These are phyloP conservation scores for Oryzias curvinotus DNA, from an alignment of 2,113 vertebrate species.

Conservation along the genomic window DNA sequence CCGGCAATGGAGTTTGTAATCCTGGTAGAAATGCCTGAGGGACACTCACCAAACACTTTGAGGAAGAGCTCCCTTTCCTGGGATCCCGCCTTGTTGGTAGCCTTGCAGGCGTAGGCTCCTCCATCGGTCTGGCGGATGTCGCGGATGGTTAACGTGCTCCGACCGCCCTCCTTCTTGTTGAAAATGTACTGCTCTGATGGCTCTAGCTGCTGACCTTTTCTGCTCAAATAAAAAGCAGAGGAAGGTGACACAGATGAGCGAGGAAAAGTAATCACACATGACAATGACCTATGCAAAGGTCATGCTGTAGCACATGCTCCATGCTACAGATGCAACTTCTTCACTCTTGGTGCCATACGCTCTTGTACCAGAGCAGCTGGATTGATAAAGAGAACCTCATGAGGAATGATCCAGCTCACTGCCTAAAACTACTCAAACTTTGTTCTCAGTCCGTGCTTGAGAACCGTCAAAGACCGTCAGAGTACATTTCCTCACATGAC, in stretches of 20 bases:
- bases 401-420: no score
- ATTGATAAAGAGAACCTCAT: no score
- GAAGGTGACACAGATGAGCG: not conserved
- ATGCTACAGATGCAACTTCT: no score
- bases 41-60: constrained; percentile 94
- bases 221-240: constrained; percentile 49
- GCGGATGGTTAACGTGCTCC: constrained; percentile 85
- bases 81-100: constrained; percentile 92
- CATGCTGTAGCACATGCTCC: no score
- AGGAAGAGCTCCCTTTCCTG: constrained; percentile 89
- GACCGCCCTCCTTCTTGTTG: constrained; percentile 76
- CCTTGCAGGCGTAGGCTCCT: constrained; percentile 87
- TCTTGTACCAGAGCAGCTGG: no score
- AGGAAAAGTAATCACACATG: not conserved
- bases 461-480: not conserved
- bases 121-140: constrained; percentile 87
- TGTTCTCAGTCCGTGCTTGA: not conserved
- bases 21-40: not conserved
- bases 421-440: not conserved
- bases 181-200: constrained; percentile 86
- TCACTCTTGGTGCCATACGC: no score
- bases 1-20: not conserved
- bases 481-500: constrained; percentile 30
- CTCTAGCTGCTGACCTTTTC: constrained; percentile 86
- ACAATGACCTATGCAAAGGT: not conserved